Base-by-base conservation (phyloP, 2,113 vertebrate species). In the Neofelis nebulosa region DNA sequence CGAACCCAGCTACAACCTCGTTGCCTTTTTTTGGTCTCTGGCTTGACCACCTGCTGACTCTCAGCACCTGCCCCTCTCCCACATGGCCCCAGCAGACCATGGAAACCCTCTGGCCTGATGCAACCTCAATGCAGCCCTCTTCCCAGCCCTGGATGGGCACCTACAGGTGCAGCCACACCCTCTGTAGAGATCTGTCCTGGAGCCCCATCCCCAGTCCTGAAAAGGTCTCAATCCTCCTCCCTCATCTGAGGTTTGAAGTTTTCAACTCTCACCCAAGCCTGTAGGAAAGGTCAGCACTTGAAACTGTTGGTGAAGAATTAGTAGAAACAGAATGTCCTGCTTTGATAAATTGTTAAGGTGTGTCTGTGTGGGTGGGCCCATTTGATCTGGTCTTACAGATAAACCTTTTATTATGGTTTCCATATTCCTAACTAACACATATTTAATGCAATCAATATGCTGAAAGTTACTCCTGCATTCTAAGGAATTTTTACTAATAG, bases 21-120 rank as follows among this genome's bases (percentile, higher is more conserved):
- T 23, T 45, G 38, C 9, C 79, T 61, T 48, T 31, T 19, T 12
- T 50, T 41, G 55, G 19, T 38, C 18, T 74, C 23, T 0, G 4
- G 23, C 38, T 27, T 25, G 27, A 38, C 29, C 21, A 29, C 52
- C 45, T 23, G 18, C 81, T 33, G 36, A 57, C 31, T 48, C 92
- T 84, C 55, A n/a, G 12, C 50, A 2, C 18, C 11, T 18, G 10
- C 33, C 7, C 41, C 33, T 50, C 45, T 66, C 65, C 38, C 55
- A 18, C 3, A 2, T 3, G 16, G 16, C 27, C 18, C 27, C 12
- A 9, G 25, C 23, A 29, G 25, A 19, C 8, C 18, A 0, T 2
- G 41, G 80, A 31, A 13, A 8, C 25, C n/a, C 50, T 48, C 38
- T 0, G 14, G 50, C 69, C 25, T 23, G 23, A 5, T 12, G 14